These are phyloP conservation scores for Cromileptes altivelis DNA, from an alignment of 2,113 vertebrate species.

Conservation along the genomic window DNA sequence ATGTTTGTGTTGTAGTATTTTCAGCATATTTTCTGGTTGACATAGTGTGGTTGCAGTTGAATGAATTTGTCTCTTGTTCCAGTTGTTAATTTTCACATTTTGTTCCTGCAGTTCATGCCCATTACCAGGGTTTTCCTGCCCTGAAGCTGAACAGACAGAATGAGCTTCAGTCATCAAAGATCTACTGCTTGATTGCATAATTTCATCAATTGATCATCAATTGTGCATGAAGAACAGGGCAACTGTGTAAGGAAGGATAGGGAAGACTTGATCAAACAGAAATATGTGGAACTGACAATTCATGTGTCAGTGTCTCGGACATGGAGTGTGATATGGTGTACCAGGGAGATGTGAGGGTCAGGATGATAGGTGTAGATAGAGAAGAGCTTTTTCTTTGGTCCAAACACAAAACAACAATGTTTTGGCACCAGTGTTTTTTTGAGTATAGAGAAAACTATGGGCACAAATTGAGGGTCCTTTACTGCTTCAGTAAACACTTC, in stretches of 20 bases:
- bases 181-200: too few species aligned
- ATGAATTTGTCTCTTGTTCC: background rate
- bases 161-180: background rate
- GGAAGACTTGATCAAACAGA: too few species aligned
- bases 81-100: background rate
- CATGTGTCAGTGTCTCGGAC: background rate
- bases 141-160: slow-evolving; percentile 3
- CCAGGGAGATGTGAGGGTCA: background rate
- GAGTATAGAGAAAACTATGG: background rate
- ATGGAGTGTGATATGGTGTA: background rate
- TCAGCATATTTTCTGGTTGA: slow-evolving; percentile 18
- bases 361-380: background rate
- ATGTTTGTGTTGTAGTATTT: slow-evolving; percentile 8
- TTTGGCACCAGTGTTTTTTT: background rate
- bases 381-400: background rate
- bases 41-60: background rate
- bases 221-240: too few species aligned
- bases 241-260: too few species aligned
- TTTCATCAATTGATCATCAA: too few species aligned
- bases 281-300: too few species aligned
- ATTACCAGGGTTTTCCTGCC: background rate
- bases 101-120: background rate
- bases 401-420: background rate
- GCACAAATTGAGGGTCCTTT: background rate
- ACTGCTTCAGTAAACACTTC: background rate